Percentiles rank a stretch among this genome's conserved stretches.
These are phyloP conservation scores for Rhopalosiphum padi DNA, from an alignment of 1,140 invertebrate genomes.

Conservation along the genomic window DNA sequence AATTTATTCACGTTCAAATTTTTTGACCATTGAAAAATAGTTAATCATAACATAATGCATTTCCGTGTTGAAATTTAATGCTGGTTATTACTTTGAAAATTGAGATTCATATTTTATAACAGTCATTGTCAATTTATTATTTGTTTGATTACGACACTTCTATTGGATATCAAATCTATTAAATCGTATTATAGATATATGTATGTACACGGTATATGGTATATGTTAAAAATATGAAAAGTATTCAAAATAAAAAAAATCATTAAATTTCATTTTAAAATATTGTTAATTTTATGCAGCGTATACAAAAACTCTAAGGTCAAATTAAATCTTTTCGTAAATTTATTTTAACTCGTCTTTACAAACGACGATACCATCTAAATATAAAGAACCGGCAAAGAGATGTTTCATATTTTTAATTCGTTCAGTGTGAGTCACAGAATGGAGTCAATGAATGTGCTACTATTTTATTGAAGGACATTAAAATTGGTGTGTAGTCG, in stretches of 20 bases:
- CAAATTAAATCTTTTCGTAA: background rate
- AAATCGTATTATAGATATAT: too few relatives aligned
- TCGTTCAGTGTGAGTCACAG: background rate
- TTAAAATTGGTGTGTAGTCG: background rate
- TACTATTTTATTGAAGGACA: conserved; percentile 13
- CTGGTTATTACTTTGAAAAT: background rate
- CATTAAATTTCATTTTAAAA: background rate
- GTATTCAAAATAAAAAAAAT: background rate
- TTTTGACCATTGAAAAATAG: background rate
- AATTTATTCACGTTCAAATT: too few relatives aligned
- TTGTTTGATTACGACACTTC: background rate
- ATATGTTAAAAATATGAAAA: background rate
- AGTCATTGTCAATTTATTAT: background rate
- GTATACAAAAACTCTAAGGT: background rate
- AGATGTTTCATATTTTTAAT: background rate
- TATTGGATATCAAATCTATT: background rate
- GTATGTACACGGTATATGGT: too few relatives aligned
- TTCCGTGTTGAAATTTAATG: too few relatives aligned
- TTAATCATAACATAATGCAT: background rate
- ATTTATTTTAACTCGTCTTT: background rate
- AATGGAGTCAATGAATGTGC: background rate
- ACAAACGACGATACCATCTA: background rate
- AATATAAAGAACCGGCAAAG: background rate
- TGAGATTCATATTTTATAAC: background rate
- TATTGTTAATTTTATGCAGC: background rate